Conservation (phyloP, 2,113 vertebrate genomes). For the Carettochelys insculpta region DNA sequence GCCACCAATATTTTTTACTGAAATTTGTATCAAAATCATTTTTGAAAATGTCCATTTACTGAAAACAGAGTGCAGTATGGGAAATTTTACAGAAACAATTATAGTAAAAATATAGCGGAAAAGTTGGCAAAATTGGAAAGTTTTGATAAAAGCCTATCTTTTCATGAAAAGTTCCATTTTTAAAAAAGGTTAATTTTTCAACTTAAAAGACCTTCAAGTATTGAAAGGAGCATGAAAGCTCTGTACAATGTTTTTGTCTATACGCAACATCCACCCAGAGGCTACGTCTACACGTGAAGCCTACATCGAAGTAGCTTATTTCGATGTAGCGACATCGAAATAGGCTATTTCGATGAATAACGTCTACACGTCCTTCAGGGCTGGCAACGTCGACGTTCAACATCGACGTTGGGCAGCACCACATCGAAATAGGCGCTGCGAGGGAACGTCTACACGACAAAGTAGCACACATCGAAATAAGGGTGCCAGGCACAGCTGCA, state of each 20-base stretch:
- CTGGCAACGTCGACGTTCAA: no score
- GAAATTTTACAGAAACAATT: background rate
- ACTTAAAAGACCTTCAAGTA: background rate
- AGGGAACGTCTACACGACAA: no score
- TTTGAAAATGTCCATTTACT: background rate
- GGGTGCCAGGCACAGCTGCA: no score
- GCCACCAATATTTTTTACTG: background rate
- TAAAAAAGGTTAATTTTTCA: background rate
- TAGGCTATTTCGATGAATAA: no score
- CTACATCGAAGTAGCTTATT: no score
- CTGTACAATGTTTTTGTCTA: background rate
- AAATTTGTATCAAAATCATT: conserved; percentile 15
- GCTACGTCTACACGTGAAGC: no score
- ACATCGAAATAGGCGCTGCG: no score
- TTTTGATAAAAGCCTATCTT: background rate
- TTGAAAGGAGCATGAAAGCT: background rate
- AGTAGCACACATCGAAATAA: no score
- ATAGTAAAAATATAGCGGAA: background rate
- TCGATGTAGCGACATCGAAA: no score
- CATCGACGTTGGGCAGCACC: no score
- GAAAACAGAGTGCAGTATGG: background rate
- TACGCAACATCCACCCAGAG: background rate
- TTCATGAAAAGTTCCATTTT: background rate
- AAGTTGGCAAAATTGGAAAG: background rate
- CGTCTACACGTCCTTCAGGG: no score